Evolutionary conservation across 2,888 invertebrate genomes (phyloP).

Genomic region (Aproaerema taeniolella): DNA sequence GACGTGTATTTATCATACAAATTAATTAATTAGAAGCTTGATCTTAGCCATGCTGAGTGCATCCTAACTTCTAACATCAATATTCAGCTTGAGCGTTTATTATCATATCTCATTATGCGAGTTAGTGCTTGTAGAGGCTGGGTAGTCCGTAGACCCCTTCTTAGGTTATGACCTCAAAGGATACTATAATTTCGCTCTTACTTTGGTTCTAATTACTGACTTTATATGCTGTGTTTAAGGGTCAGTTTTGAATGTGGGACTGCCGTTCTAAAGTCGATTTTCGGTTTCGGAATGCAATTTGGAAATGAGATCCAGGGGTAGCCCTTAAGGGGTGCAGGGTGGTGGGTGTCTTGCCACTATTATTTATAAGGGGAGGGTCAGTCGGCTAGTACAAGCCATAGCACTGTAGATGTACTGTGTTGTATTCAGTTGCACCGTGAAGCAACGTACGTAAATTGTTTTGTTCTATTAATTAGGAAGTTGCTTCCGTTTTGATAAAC

Average conservation of each 20-base stretch:
- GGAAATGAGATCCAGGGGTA: conserved; percentile 74
- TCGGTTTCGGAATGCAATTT: conserved; percentile 73
- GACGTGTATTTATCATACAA: conserved; percentile 8
- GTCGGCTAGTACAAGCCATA: conserved; percentile 36
- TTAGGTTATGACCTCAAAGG: conserved; percentile 63
- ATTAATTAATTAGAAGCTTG: conserved; percentile 30
- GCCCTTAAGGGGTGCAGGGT: conserved; percentile 62
- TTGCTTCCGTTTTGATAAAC: conserved; percentile 9
- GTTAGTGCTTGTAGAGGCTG: conserved; percentile 70
- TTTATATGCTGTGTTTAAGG: conserved; percentile 30
- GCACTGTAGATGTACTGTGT: conserved; percentile 36
- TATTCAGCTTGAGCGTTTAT: conserved; percentile 74
- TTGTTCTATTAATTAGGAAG: conserved; percentile 54
- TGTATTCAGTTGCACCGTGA: conserved; percentile 50
- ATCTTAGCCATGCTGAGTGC: conserved; percentile 61
- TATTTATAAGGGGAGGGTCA: conserved; percentile 76
- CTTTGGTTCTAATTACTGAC: conserved; percentile 17
- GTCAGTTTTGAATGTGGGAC: conserved; percentile 29
- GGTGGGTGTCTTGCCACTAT: conserved; percentile 68
- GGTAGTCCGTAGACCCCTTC: conserved; percentile 55
- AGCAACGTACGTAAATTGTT: conserved; percentile 58
- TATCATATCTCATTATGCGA: conserved; percentile 78
- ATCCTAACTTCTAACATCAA: conserved; percentile 73
- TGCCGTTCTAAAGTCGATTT: conserved; percentile 64
- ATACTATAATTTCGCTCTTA: conserved; percentile 45